These are phyloP conservation scores for Centropristis striata DNA, from an alignment of 2,113 vertebrate genomes.

Conservation along the genomic window DNA sequence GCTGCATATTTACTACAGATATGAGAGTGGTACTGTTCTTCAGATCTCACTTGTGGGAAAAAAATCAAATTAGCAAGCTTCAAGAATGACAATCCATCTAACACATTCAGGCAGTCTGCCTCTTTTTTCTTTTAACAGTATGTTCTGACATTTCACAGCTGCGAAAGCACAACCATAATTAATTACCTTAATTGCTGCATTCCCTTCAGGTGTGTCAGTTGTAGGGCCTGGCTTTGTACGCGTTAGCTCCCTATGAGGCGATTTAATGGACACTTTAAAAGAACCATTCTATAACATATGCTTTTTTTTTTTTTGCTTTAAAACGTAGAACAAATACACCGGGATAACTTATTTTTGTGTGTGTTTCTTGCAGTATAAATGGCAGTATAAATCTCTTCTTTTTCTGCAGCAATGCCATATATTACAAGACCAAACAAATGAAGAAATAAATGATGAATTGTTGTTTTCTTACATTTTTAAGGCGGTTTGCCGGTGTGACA, in stretches of 20 bases:
- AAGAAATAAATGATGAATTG: too few species aligned
- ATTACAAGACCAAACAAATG: too few species aligned
- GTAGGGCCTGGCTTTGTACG: background rate
- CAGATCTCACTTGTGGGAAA: background rate
- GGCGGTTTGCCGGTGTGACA: too few species aligned
- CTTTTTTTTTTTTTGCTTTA: background rate
- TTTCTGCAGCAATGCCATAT: background rate
- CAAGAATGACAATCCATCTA: background rate
- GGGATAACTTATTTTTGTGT: too few species aligned
- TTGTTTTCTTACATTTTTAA: too few species aligned
- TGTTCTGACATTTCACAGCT: background rate
- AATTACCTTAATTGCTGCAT: background rate
- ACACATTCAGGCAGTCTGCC: background rate
- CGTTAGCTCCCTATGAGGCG: background rate
- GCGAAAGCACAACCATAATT: background rate
- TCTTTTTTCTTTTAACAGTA: background rate
- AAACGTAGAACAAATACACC: too few species aligned
- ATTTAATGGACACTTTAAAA: background rate
- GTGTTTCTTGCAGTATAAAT: background rate
- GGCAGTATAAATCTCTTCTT: background rate
- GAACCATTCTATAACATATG: background rate
- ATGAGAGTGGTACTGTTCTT: background rate
- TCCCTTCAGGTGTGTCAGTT: background rate
- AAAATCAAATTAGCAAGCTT: background rate
- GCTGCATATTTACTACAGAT: too few species aligned